phyloP scores from a whole-genome alignment of 2,888 invertebrate genomes.

The Hydrotaea diabolus region DNA sequence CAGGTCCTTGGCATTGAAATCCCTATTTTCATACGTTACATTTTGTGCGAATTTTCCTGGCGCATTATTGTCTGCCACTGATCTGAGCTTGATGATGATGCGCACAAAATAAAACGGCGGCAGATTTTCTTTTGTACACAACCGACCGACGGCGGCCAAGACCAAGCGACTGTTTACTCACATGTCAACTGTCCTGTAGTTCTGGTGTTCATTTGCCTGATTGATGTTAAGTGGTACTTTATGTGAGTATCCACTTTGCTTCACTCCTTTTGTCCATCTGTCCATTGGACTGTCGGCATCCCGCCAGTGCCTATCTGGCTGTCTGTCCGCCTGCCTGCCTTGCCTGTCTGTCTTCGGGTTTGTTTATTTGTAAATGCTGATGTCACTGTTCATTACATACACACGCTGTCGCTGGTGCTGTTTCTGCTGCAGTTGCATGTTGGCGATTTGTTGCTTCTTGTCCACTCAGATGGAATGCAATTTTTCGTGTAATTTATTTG shows the following conservation, averaged over 20 bases:
- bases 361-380: constrained; percentile 66
- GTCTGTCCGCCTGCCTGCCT: constrained; percentile 27
- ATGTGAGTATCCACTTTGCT: constrained; percentile 66
- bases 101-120: constrained; percentile 61
- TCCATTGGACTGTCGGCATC: constrained; percentile 24
- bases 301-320: neutral
- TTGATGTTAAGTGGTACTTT: constrained; percentile 77
- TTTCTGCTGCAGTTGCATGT: constrained; percentile 63
- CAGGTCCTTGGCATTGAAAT: neutral
- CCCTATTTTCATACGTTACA: constrained; percentile 12
- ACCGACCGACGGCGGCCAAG: neutral
- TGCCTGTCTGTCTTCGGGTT: constrained; percentile 55
- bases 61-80: constrained; percentile 66
- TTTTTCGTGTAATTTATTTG: constrained; percentile 62
- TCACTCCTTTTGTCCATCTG: constrained; percentile 47
- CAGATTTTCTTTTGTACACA: constrained; percentile 62
- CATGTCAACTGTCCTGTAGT: constrained; percentile 77
- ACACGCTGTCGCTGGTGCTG: constrained; percentile 46
- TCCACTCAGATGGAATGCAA: constrained; percentile 58
- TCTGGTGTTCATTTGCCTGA: constrained; percentile 75
- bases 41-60: constrained; percentile 44
- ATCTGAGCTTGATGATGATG: constrained; percentile 42
- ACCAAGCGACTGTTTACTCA: constrained; percentile 72
- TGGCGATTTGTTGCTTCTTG: constrained; percentile 43
- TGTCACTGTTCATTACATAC: constrained; percentile 64